phyloP scores from a whole-genome alignment of 2,888 invertebrate genomes.

The Idaea dimidiata region DNA sequence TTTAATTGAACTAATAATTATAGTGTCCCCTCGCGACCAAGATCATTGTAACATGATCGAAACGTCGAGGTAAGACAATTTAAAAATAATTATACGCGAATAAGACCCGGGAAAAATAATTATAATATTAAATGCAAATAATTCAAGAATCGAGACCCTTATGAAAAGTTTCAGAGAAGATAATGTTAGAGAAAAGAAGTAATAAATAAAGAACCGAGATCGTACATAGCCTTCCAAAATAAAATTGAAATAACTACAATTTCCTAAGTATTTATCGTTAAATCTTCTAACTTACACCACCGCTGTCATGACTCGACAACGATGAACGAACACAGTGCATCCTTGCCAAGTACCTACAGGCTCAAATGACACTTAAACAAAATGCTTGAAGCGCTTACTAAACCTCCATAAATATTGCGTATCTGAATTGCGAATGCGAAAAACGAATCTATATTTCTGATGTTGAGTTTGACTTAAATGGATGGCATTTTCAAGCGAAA shows the following conservation, averaged over 20 bases:
- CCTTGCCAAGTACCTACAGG: constrained; percentile 55
- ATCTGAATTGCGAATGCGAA: constrained; percentile 10
- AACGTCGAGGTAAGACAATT: no score
- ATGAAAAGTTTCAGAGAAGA: no score
- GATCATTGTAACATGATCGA: no score
- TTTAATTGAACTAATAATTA: no score
- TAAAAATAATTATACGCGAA: no score
- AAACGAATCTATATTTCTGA: constrained; percentile 3
- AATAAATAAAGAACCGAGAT: no score
- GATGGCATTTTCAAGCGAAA: neutral
- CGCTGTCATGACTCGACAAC: constrained; percentile 53
- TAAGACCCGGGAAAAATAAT: no score
- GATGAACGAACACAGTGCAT: constrained; percentile 49
- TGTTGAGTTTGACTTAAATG: neutral
- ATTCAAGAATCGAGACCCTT: no score
- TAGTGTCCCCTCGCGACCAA: no score
- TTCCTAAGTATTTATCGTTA: neutral
- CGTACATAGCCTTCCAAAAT: neutral
- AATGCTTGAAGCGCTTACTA: constrained; percentile 39
- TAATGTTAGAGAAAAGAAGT: no score
- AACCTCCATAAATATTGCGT: constrained; percentile 29
- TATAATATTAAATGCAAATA: no score
- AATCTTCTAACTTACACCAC: constrained; percentile 55
- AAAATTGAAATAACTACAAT: neutral
- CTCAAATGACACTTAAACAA: constrained; percentile 53